Conservation (phyloP, 2,113 vertebrate species). For the Myodes glareolus region DNA sequence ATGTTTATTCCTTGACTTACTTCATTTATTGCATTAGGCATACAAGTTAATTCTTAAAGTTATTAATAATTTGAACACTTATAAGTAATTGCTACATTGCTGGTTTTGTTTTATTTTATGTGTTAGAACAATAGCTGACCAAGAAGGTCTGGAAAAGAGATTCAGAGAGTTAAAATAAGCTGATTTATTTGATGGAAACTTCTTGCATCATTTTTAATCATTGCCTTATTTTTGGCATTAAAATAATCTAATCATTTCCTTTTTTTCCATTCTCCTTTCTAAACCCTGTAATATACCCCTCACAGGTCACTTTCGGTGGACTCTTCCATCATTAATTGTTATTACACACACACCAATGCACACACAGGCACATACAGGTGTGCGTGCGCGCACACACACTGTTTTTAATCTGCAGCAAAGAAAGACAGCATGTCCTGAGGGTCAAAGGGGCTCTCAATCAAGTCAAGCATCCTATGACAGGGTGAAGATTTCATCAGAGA, state of each 20-base stretch:
- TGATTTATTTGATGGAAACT: neutral
- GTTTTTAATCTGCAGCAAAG: constrained; percentile 72
- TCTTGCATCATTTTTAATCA: neutral
- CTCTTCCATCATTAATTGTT: neutral
- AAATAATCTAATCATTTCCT: neutral
- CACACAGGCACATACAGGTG: neutral
- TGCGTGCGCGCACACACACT: neutral
- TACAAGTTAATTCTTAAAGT: neutral
- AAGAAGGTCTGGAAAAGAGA: neutral
- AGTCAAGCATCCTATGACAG: neutral
- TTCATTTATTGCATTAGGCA: neutral
- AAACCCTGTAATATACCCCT: neutral
- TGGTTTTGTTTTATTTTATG: neutral
- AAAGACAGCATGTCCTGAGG: neutral
- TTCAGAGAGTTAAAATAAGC: neutral
- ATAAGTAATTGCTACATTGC: neutral
- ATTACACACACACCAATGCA: neutral
- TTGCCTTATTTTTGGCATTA: neutral
- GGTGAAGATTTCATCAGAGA: constrained; percentile 43
- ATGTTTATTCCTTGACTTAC: neutral
- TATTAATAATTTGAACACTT: neutral
- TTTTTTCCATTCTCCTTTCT: neutral
- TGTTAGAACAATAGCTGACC: neutral
- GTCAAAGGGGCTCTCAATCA: constrained; percentile 27
- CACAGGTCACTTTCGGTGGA: neutral